Base-by-base conservation (phyloP, 2,113 vertebrate genomes). In the Oreotrochilus melanogaster region DNA sequence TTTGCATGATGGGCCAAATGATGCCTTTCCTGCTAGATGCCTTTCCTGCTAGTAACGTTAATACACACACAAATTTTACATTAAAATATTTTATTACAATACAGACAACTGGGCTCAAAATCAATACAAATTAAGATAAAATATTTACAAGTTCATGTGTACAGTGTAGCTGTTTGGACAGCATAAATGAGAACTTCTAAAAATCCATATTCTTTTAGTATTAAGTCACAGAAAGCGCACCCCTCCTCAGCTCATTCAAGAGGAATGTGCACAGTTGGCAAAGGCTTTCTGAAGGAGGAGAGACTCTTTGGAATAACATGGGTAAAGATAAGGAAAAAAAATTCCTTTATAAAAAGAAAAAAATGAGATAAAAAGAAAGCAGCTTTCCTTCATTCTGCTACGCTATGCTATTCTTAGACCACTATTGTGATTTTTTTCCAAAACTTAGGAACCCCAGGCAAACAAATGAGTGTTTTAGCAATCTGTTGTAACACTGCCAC, bases 71-170 rank as follows among this genome's bases (percentile, higher is more conserved):
- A 80, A 72, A 39, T 39, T 69, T 89, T 98, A 98, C 95, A 86
- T 94, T 97, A 98, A 98, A 98, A 98, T 97, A 98, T 86, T 98
- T 98, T 98, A 98, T 98, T 98, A 97, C 95, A 97, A 93, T 97
- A 96, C 92, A 96, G 97, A 95, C 92, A 97, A 58, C 88, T 96
- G 82, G 96, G 86, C 83, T 97, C 86, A 97, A 97, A 97, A 97
- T 98, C 95, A 98, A 97, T 97, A 98, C 95, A 97, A 98, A 98
- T 96, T 84, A 97, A 97, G 94, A 93, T 97, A 97, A 98, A 97
- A 97, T 97, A 98, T 98, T 96, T 98, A 98, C 96, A 98, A 93
- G 96, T 75, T 89, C 93, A 96, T 96, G 93, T 96, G 72, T 97
- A 97, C 97, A 97, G 91, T 82, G 88, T 47, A 88, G 93, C 91